Evolutionary conservation across 92 coral and sea anemone genomes (phyloP).

Genomic region (Paragorgia papillata): DNA sequence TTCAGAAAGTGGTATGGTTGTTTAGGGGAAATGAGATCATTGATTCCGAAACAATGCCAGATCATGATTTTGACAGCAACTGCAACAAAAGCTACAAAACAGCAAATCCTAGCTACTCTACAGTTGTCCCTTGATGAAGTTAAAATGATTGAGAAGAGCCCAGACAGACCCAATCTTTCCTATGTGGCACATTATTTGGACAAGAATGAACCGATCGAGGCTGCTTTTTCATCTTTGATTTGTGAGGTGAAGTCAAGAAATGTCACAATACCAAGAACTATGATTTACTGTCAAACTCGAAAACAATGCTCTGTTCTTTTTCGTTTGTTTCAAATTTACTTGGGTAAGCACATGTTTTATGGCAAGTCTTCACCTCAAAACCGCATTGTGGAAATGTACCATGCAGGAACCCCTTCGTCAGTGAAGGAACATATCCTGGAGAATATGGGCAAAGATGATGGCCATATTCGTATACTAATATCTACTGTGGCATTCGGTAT

Average conservation of each 20-base stretch:
- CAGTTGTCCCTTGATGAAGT: constrained; percentile 46
- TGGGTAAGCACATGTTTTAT: background rate
- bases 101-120: constrained; percentile 53
- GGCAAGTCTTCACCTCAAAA: constrained; percentile 16
- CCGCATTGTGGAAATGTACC: constrained; percentile 44
- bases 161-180: constrained; percentile 5
- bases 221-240: background rate
- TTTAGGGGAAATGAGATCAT: constrained; percentile 48
- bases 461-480: constrained; percentile 30
- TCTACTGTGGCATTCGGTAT: constrained; percentile 40
- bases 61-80: constrained; percentile 54
- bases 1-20: constrained; percentile 63
- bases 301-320: constrained; percentile 18
- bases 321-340: constrained; percentile 7
- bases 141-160: constrained; percentile 1
- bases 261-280: constrained; percentile 3
- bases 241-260: background rate
- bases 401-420: constrained; percentile 28
- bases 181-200: constrained; percentile 4
- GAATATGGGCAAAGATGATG: constrained; percentile 18
- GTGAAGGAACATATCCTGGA: constrained; percentile 35
- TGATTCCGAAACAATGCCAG: constrained; percentile 29
- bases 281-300: constrained; percentile 28
- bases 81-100: constrained; percentile 57
- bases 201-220: constrained; percentile 5